These are phyloP conservation scores for Anoura caudifer DNA, from an alignment of 2,113 vertebrate species.

Conservation along the genomic window DNA sequence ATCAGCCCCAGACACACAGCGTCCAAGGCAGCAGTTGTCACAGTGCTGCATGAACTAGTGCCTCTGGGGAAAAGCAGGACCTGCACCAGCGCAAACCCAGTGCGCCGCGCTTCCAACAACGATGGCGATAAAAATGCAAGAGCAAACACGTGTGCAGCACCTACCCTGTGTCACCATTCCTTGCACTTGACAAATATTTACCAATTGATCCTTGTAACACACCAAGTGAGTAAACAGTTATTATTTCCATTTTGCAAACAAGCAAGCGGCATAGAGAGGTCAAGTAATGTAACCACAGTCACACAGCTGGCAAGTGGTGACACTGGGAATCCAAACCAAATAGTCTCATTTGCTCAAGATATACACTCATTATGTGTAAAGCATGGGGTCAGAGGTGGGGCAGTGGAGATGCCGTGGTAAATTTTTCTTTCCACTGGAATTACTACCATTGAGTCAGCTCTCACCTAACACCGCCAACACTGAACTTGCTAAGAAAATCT, in stretches of 20 bases:
- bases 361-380: neutral
- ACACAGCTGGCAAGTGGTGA: neutral
- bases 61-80: neutral
- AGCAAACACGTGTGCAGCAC: neutral
- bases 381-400: neutral
- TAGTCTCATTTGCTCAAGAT: neutral
- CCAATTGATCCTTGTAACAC: neutral
- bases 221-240: neutral
- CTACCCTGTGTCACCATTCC: neutral
- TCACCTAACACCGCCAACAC: neutral
- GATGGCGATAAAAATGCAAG: neutral
- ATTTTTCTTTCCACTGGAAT: neutral
- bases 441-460: neutral
- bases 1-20: neutral
- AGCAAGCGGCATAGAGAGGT: neutral
- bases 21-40: neutral
- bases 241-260: neutral
- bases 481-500: neutral
- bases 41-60: accelerated
- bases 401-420: accelerated
- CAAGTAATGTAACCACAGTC: neutral
- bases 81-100: neutral
- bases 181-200: neutral
- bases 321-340: neutral
- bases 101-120: neutral